phyloP scores from a whole-genome alignment of 2,797 vertebrate genomes.

The Pipistrellus pygmaeus region DNA sequence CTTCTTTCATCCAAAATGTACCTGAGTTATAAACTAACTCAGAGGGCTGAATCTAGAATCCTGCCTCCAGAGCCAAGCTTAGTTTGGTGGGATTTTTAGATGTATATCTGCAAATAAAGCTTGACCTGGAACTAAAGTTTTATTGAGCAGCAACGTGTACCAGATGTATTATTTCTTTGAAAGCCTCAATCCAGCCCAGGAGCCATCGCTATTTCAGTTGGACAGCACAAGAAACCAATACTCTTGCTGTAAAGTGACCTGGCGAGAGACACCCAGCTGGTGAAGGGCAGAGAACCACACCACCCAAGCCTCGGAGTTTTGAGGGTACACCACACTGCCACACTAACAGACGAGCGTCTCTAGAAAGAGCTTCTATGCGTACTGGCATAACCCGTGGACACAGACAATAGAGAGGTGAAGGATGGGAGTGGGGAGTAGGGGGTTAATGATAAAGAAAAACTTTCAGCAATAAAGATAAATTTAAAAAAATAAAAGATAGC shows the following conservation, averaged over 20 bases:
- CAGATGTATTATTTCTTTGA: no score
- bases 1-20: not conserved
- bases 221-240: not conserved
- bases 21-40: slow-evolving; percentile 1
- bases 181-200: not conserved
- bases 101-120: not conserved
- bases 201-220: not conserved
- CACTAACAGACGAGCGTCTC: not conserved
- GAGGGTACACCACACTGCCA: not conserved
- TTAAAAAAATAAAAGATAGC: no score
- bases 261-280: not conserved
- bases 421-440: no score
- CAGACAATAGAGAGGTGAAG: no score
- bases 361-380: not conserved
- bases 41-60: not conserved
- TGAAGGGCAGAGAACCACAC: not conserved
- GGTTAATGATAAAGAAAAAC: no score
- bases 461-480: no score
- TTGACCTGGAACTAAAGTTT: not conserved
- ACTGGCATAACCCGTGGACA: no score
- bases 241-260: slow-evolving; percentile 2
- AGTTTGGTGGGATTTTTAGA: not conserved
- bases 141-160: not conserved
- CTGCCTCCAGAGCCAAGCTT: not conserved
- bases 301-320: slow-evolving; percentile 3